These are phyloP conservation scores for Dermatemys mawii DNA, from an alignment of 2,113 vertebrate genomes.

Conservation along the genomic window DNA sequence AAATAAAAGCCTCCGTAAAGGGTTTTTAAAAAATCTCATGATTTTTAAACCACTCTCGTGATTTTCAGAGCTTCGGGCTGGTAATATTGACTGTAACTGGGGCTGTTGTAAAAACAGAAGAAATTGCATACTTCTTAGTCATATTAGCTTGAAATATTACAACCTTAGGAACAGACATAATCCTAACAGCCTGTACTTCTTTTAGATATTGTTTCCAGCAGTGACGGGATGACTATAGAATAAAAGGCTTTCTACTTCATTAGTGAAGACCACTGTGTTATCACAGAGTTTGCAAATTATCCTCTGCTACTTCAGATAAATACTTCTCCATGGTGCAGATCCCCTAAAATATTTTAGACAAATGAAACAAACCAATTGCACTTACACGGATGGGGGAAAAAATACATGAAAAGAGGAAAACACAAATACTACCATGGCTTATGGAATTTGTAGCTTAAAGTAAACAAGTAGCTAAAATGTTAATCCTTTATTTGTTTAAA, in stretches of 20 bases:
- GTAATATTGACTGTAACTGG: background rate
- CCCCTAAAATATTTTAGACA: slow-evolving; percentile 61
- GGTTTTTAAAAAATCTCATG: background rate
- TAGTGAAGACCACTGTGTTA: slow-evolving; percentile 29
- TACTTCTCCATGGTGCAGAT: slow-evolving; percentile 27
- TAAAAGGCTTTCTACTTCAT: slow-evolving; percentile 67
- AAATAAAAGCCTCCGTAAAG: background rate
- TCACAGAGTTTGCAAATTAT: slow-evolving; percentile 56
- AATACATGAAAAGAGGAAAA: slow-evolving; percentile 52
- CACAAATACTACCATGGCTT: slow-evolving; percentile 52
- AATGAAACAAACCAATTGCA: slow-evolving; percentile 51
- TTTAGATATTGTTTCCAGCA: slow-evolving; percentile 66
- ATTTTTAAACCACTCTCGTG: background rate
- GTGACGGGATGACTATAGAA: slow-evolving; percentile 53
- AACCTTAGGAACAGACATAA: slow-evolving; percentile 25
- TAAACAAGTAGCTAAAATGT: slow-evolving; percentile 59
- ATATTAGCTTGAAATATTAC: slow-evolving; percentile 44
- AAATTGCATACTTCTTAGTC: slow-evolving; percentile 49
- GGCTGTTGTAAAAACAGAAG: slow-evolving; percentile 47
- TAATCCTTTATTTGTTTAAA: slow-evolving; percentile 75
- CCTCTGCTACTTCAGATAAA: slow-evolving; percentile 68
- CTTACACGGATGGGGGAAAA: slow-evolving; percentile 11
- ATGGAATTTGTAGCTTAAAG: slow-evolving; percentile 67
- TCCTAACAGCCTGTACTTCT: slow-evolving; percentile 47
- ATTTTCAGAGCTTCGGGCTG: background rate